Conservation (phyloP, 2,797 vertebrate species). For the Pangasius larnaudii region DNA sequence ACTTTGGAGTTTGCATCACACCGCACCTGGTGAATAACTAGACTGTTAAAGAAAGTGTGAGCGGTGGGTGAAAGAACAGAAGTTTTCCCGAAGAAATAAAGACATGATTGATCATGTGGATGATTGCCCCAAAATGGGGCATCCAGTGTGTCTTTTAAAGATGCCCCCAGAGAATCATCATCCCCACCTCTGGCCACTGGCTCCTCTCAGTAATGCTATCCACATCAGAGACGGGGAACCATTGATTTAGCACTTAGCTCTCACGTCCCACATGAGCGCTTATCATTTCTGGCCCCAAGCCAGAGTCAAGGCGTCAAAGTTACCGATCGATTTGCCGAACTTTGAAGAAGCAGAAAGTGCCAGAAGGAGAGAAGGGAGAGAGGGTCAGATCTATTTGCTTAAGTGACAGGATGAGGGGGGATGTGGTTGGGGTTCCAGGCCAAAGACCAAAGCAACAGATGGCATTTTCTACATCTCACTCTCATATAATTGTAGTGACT, state of each 20-base stretch:
- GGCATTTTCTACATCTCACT: slow-evolving; percentile 44
- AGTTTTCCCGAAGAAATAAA: slow-evolving; percentile 45
- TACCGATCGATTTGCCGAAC: slow-evolving; percentile 75
- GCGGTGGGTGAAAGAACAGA: slow-evolving; percentile 18
- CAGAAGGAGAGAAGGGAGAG: slow-evolving; percentile 55
- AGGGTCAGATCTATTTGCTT: slow-evolving; percentile 57
- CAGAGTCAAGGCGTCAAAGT: slow-evolving; percentile 74
- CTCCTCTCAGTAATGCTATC: slow-evolving; percentile 76
- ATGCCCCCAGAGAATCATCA: slow-evolving; percentile 75
- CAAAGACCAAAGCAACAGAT: slow-evolving; percentile 55
- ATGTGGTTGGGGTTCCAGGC: slow-evolving; percentile 22
- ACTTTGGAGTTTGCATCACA: not conserved
- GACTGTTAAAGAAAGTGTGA: not conserved
- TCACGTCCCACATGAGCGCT: slow-evolving; percentile 79
- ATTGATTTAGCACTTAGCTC: slow-evolving; percentile 85
- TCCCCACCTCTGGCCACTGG: slow-evolving; percentile 71
- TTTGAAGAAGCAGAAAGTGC: slow-evolving; percentile 65
- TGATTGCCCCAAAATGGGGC: slow-evolving; percentile 67
- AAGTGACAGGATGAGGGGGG: slow-evolving; percentile 58
- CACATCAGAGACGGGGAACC: slow-evolving; percentile 72
- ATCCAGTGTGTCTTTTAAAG: slow-evolving; percentile 74
- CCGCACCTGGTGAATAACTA: not conserved
- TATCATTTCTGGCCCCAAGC: slow-evolving; percentile 75
- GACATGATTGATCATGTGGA: slow-evolving; percentile 70
- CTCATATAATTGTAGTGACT: slow-evolving; percentile 13